Percentiles rank a stretch among this genome's conserved stretches.
These are phyloP conservation scores for Platorchestia sp. DNA, from an alignment of 1,140 invertebrate genomes.

Conservation along the genomic window DNA sequence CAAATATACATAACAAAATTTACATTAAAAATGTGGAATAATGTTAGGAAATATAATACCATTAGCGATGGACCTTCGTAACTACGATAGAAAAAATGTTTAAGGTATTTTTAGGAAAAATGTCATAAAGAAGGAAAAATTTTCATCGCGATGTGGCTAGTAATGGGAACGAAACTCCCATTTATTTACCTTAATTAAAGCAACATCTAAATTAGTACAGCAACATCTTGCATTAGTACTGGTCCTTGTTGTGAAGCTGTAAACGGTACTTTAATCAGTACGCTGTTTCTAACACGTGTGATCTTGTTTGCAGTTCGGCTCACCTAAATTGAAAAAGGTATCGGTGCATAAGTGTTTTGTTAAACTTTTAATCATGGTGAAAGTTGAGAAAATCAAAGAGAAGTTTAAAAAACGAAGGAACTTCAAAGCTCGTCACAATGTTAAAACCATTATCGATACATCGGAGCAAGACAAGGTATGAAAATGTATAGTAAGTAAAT, in stretches of 20 bases:
- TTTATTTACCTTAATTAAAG: too few species aligned
- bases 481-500: not conserved
- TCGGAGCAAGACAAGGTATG: slow-evolving; percentile 79
- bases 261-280: not conserved
- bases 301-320: too few species aligned
- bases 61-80: too few species aligned
- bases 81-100: too few species aligned
- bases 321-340: not conserved
- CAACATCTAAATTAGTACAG: too few species aligned
- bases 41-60: too few species aligned
- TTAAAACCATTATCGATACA: slow-evolving; percentile 80
- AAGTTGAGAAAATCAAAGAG: slow-evolving; percentile 37
- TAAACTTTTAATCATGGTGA: not conserved
- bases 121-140: too few species aligned
- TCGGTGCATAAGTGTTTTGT: not conserved
- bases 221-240: not conserved
- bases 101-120: too few species aligned
- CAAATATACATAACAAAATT: too few species aligned
- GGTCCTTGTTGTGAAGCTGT: not conserved
- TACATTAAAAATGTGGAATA: too few species aligned
- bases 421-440: slow-evolving; percentile 81
- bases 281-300: not conserved
- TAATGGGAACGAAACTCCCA: too few species aligned
- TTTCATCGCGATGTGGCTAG: too few species aligned
- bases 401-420: slow-evolving; percentile 77